Percentiles rank a stretch among this genome's conserved stretches.
phyloP scores from a whole-genome alignment of 2,888 invertebrate genomes.

The Eupsilia transversa region DNA sequence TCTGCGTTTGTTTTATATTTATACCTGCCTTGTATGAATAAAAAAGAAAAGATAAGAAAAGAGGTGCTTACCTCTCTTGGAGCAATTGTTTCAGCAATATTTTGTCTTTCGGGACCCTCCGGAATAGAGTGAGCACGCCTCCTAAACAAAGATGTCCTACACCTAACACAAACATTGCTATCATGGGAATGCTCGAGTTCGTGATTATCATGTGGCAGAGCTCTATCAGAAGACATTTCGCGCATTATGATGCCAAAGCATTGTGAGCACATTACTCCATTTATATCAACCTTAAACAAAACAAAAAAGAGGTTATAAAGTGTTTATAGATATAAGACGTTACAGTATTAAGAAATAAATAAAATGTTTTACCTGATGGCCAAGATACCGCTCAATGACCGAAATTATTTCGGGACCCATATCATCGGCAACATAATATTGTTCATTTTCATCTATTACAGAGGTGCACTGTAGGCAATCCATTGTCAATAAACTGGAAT shows the following conservation, averaged over 20 bases:
- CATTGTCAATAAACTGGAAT: constrained; percentile 18
- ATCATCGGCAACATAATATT: background rate
- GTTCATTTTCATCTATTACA: constrained; percentile 7
- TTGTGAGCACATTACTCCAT: constrained; percentile 11
- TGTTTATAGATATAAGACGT: background rate
- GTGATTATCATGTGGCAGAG: background rate
- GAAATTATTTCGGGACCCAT: constrained; percentile 15
- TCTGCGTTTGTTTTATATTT: no score
- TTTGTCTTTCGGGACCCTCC: background rate
- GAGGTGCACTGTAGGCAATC: constrained; percentile 4
- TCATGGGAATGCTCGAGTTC: background rate
- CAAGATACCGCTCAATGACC: constrained; percentile 9
- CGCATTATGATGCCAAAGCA: constrained; percentile 11
- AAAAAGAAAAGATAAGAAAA: background rate
- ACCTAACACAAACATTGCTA: constrained; percentile 16
- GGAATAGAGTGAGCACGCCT: constrained; percentile 8
- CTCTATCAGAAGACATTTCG: background rate
- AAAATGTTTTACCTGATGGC: background rate
- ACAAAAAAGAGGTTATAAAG: background rate
- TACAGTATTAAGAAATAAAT: background rate
- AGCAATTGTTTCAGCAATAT: constrained; percentile 6
- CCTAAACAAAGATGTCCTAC: constrained; percentile 9
- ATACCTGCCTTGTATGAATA: no score
- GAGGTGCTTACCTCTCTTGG: constrained; percentile 7
- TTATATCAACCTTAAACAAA: constrained; percentile 11